phyloP scores from a whole-genome alignment of 2,888 invertebrate species.

The Thyatira batis region DNA sequence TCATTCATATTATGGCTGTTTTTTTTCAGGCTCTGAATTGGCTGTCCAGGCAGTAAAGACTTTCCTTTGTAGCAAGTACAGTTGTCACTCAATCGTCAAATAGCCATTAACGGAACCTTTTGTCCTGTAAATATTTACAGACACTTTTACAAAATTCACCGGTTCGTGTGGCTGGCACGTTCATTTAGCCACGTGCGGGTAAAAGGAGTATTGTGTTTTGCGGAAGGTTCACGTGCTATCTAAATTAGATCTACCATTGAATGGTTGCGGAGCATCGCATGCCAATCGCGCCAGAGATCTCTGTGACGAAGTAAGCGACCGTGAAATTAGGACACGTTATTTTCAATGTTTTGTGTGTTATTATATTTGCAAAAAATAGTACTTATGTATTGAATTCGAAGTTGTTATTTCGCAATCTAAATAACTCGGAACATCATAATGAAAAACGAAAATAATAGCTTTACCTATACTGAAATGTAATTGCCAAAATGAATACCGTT shows the following conservation, averaged over 20 bases:
- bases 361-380: constrained; percentile 9
- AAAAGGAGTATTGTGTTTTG: constrained; percentile 17
- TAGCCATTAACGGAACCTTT: not conserved
- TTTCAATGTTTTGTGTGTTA: constrained; percentile 1
- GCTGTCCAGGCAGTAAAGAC: not conserved
- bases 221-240: constrained; percentile 38
- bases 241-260: constrained; percentile 63
- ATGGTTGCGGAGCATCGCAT: constrained; percentile 36
- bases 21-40: not conserved
- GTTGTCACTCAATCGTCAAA: not conserved
- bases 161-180: not conserved
- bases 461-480: too few relatives aligned
- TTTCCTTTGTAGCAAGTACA: not conserved
- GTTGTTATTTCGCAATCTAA: not conserved
- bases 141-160: not conserved
- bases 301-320: constrained; percentile 48
- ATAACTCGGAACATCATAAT: too few relatives aligned
- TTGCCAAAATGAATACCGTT: too few relatives aligned
- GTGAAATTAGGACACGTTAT: constrained; percentile 55
- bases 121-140: not conserved
- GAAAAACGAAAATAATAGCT: too few relatives aligned
- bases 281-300: constrained; percentile 49
- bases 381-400: constrained; percentile 11
- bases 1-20: too few relatives aligned
- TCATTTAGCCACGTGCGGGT: constrained; percentile 1